Conservation (phyloP, 2,113 vertebrate species). For the Cyanoramphus novaezelandiae region DNA sequence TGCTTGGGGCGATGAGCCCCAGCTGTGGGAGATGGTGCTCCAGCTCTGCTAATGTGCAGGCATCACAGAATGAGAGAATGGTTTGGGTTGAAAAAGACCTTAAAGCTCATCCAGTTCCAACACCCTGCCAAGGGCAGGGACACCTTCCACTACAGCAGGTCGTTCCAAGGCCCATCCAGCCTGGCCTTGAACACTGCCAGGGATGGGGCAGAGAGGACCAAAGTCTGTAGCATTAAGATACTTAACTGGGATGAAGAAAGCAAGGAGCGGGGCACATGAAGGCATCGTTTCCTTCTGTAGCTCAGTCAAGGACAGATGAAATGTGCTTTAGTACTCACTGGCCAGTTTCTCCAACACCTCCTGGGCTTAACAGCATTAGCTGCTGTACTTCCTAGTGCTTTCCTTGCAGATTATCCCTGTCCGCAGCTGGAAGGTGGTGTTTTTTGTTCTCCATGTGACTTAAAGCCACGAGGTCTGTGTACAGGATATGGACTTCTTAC, state of each 20-base stretch:
- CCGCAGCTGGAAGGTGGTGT: not conserved
- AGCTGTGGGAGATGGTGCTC: not conserved
- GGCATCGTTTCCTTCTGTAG: not conserved
- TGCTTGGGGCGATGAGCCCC: not conserved
- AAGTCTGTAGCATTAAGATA: not conserved
- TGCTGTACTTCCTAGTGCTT: not conserved
- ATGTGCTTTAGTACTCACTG: not conserved
- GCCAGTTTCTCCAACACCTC: not conserved
- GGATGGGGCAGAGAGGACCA: not conserved
- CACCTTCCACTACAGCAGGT: not conserved
- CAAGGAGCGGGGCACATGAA: fast-evolving
- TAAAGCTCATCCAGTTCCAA: not conserved
- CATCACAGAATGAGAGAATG: not conserved
- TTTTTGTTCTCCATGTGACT: not conserved
- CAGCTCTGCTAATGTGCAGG: not conserved
- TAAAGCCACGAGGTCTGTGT: not conserved
- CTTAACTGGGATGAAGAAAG: not conserved
- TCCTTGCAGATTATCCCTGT: not conserved
- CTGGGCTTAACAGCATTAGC: not conserved
- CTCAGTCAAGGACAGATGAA: not conserved
- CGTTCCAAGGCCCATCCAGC: not conserved
- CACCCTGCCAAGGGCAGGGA: not conserved
- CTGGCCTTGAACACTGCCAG: not conserved
- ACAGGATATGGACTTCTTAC: not conserved
- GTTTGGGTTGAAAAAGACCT: not conserved